A percentile compares a stretch with the other conserved stretches of the same genome.
Evolutionary conservation across 2,888 invertebrate genomes (phyloP).

Genomic region (Agrotis segetum): DNA sequence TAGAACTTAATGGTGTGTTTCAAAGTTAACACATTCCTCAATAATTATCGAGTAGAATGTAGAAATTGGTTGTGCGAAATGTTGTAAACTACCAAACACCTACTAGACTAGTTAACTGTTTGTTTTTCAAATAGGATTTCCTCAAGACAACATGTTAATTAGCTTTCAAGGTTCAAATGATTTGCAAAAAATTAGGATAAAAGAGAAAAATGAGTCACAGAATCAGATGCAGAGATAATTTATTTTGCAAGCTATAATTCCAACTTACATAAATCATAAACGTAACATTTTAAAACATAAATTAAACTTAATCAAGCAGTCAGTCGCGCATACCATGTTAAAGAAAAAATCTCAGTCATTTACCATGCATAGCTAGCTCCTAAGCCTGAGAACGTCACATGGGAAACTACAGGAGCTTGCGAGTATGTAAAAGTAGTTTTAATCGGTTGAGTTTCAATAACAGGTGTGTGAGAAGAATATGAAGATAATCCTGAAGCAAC

Average conservation of each 20-base stretch:
- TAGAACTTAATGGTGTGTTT: slow-evolving; percentile 64
- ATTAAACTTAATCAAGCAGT: slow-evolving; percentile 65
- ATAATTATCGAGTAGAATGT: slow-evolving; percentile 59
- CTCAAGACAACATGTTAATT: background rate
- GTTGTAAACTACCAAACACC: slow-evolving; percentile 12
- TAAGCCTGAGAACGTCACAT: slow-evolving; percentile 72
- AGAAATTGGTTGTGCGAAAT: slow-evolving; percentile 37
- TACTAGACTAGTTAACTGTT: slow-evolving; percentile 23
- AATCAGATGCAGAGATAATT: slow-evolving; percentile 47
- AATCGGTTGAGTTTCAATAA: slow-evolving; percentile 55
- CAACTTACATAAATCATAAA: slow-evolving; percentile 54
- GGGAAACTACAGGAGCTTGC: slow-evolving; percentile 71
- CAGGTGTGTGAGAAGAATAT: slow-evolving; percentile 60
- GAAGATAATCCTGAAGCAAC: slow-evolving; percentile 62
- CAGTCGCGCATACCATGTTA: slow-evolving; percentile 73
- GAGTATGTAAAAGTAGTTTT: slow-evolving; percentile 70
- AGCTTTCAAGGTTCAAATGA: slow-evolving; percentile 7
- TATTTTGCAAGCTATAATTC: slow-evolving; percentile 61
- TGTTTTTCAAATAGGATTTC: slow-evolving; percentile 21
- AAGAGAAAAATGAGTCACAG: slow-evolving; percentile 35
- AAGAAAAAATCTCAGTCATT: slow-evolving; percentile 58
- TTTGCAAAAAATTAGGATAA: background rate
- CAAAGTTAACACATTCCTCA: slow-evolving; percentile 64
- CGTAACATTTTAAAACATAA: slow-evolving; percentile 58
- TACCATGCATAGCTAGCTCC: slow-evolving; percentile 77